A percentile compares a stretch with the other conserved stretches of the same genome.
Evolutionary conservation across 2,113 vertebrate species (phyloP).

Genomic region (Trogon melanurus): DNA sequence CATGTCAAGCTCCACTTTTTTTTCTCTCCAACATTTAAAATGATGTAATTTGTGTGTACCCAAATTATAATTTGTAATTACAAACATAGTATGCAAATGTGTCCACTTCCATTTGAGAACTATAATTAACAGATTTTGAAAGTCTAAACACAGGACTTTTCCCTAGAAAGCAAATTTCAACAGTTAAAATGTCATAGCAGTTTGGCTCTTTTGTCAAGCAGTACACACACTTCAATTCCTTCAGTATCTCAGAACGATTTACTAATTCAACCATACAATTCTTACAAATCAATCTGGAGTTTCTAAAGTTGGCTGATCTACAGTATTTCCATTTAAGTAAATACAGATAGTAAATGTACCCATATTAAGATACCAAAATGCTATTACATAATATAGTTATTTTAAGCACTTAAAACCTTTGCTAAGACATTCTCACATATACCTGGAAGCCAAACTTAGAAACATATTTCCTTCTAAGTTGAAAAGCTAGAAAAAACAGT

Average conservation of each 20-base stretch:
- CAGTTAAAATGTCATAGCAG: not conserved
- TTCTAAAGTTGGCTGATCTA: not conserved
- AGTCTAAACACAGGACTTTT: not conserved
- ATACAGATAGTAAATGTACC: not conserved
- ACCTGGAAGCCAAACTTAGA: not conserved
- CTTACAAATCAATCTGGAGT: not conserved
- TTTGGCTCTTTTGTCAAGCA: not conserved
- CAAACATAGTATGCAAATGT: not conserved
- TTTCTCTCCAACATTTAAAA: not conserved
- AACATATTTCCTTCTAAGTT: not conserved
- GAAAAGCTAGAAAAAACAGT: not conserved
- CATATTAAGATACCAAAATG: not conserved
- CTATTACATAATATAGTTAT: slow-evolving; percentile 30
- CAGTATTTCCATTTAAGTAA: not conserved
- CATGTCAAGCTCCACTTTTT: not conserved
- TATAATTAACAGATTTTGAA: slow-evolving; percentile 4
- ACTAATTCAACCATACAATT: not conserved
- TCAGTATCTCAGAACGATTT: not conserved
- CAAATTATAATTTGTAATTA: not conserved
- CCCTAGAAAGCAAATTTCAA: not conserved
- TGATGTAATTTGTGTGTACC: not conserved
- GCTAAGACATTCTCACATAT: not conserved
- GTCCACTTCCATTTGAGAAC: not conserved
- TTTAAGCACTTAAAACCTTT: slow-evolving; percentile 42
- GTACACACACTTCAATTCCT: not conserved